Base-by-base conservation (phyloP, 2,888 invertebrate species). In the Nineta flava region DNA sequence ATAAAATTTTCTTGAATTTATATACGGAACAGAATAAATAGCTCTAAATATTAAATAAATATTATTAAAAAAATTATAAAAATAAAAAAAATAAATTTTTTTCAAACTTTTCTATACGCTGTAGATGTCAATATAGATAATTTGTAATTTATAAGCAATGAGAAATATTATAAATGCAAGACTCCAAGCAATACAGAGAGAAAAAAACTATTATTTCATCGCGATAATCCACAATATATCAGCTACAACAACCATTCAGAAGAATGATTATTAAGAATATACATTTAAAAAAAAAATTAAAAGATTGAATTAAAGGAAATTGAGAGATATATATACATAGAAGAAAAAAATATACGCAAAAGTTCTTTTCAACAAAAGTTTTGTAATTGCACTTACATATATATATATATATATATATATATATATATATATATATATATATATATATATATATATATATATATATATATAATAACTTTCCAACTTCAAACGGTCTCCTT, bases 311-410 rank as follows among this genome's bases (percentile, higher is more conserved):
- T 46, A 46, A 46, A 46, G 34, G 35, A 46, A 46, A 46, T 35
- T 46, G 46, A 34, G 46, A 34, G 46, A 46, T 46, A 34, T 46
- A 46, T 46, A 17, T n/a, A 53, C 46, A 48, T 50, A 51, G 46
- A 50, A 54, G 52, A 53, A 50, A 51, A 53, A 51, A 51, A 52
- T 51, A 54, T 51, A 52, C 50, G 54, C 50, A 46, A 51, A 54
- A 53, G 53, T 55, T 56, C 55, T 53, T 55, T 56, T 56, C 54
- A 53, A 52, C 53, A 54, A 56, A 56, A 56, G 53, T 56, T 38
- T 56, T 55, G 54, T 56, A 56, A 56, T 56, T 56, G 56, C 55
- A 53, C 55, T 54, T 49, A 51, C 38, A 15, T 38, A 38, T n/a
- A 15, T 38, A 38, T 38, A 35, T 13, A 35, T 35, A 35, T n/a